Evolutionary conservation across 2,113 vertebrate genomes (phyloP).

Genomic region (Aphyosemion australe): DNA sequence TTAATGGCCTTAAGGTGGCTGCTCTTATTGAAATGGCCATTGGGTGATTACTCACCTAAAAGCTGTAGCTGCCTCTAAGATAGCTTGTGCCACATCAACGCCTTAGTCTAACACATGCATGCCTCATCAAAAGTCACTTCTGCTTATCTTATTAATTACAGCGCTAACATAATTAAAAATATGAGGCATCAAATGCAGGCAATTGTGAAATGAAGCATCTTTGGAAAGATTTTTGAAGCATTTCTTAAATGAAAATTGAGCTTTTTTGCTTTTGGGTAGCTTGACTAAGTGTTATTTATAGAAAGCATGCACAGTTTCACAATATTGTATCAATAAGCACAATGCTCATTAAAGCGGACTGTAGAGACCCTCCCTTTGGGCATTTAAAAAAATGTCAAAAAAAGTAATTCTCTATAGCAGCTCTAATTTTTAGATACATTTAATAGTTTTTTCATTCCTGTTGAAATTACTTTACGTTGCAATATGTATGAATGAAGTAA

Average conservation of each 20-base stretch:
- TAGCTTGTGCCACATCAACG: conserved; percentile 37
- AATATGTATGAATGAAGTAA: too few species aligned
- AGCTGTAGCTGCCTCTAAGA: conserved; percentile 48
- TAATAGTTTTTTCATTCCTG: not conserved
- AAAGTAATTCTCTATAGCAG: not conserved
- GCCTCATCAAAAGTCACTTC: conserved; percentile 77
- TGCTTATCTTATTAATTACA: conserved; percentile 89
- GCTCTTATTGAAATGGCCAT: conserved; percentile 49
- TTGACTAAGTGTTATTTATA: conserved; percentile 70
- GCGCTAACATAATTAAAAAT: conserved; percentile 84
- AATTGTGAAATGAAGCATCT: conserved; percentile 82
- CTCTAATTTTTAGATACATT: not conserved
- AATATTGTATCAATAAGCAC: conserved; percentile 66
- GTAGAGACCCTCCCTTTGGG: conserved; percentile 2
- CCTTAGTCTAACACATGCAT: conserved; percentile 50
- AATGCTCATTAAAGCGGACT: conserved; percentile 39
- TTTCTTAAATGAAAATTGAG: conserved; percentile 75
- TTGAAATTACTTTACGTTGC: conserved; percentile 21
- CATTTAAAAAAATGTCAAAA: conserved; percentile 15
- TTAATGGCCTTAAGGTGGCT: conserved; percentile 55
- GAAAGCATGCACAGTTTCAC: conserved; percentile 58
- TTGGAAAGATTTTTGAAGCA: conserved; percentile 57
- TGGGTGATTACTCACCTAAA: conserved; percentile 64
- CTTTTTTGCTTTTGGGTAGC: conserved; percentile 68
- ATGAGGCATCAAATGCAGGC: conserved; percentile 77